Evolutionary conservation across 1,140 invertebrate genomes (phyloP).

Genomic region (Tribolium madens): DNA sequence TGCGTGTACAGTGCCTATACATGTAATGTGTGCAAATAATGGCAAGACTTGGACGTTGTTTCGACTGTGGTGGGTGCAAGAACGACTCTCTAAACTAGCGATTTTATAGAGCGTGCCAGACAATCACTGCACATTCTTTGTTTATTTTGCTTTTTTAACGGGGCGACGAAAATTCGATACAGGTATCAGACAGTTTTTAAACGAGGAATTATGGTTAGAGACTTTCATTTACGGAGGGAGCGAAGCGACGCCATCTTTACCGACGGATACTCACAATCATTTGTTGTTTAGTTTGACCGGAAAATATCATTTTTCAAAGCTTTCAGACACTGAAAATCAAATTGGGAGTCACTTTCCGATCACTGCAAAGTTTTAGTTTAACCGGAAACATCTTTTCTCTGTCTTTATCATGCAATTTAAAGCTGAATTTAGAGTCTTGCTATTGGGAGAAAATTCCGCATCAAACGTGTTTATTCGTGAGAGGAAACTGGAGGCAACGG

Average conservation of each 20-base stretch:
- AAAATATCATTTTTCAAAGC: background rate
- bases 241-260: background rate
- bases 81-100: conserved; percentile 61
- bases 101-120: conserved; percentile 62
- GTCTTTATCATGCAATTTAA: background rate
- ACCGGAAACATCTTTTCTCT: background rate
- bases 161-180: background rate
- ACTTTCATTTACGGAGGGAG: background rate
- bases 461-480: background rate
- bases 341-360: background rate
- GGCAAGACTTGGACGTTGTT: conserved; percentile 56
- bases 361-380: background rate
- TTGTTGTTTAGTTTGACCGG: background rate
- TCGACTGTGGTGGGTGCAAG: conserved; percentile 45
- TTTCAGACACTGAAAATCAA: background rate
- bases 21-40: conserved; percentile 65
- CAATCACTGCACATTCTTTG: conserved; percentile 50
- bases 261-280: background rate
- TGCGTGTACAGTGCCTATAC: conserved; percentile 54
- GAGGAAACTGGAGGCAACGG: background rate
- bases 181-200: background rate
- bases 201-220: background rate
- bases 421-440: background rate
- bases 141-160: conserved; percentile 37
- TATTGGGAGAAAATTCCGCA: background rate